Conservation (phyloP, 2,113 vertebrate species). For the Sturnira hondurensis region DNA sequence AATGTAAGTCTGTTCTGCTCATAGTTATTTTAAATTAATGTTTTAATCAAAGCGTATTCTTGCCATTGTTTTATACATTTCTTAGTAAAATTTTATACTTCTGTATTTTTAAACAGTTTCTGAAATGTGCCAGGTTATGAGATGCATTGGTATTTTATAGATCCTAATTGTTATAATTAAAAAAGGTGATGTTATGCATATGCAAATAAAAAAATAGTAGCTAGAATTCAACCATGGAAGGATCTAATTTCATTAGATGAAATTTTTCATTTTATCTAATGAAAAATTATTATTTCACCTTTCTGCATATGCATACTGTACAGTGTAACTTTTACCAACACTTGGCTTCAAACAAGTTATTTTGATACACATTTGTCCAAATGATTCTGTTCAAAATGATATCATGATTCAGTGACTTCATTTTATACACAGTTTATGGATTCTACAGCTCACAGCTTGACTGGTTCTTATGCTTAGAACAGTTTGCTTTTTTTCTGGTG, state of each 20-base stretch:
- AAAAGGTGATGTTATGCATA: neutral
- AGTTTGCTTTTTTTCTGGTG: constrained; percentile 43
- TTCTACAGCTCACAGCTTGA: constrained; percentile 38
- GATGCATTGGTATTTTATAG: neutral
- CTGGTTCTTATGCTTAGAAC: constrained; percentile 7
- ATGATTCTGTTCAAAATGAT: neutral
- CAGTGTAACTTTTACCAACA: neutral
- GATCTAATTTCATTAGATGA: too few relatives aligned
- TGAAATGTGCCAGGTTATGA: neutral
- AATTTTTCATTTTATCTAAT: too few relatives aligned
- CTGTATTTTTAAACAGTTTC: neutral
- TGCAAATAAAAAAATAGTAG: neutral
- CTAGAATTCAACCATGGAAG: neutral
- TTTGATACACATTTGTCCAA: neutral
- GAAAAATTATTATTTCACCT: neutral
- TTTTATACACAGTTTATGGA: constrained; percentile 33
- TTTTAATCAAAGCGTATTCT: neutral
- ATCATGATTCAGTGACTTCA: constrained; percentile 19
- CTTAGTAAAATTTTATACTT: neutral
- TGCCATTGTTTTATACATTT: neutral
- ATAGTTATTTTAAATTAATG: neutral
- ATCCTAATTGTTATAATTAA: constrained; percentile 12
- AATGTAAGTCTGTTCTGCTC: neutral
- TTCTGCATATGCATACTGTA: neutral
- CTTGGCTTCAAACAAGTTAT: constrained; percentile 9